A percentile compares a stretch with the other conserved stretches of the same genome.
These are phyloP conservation scores for Labia minor DNA, from an alignment of 2,888 invertebrate genomes.

Conservation along the genomic window DNA sequence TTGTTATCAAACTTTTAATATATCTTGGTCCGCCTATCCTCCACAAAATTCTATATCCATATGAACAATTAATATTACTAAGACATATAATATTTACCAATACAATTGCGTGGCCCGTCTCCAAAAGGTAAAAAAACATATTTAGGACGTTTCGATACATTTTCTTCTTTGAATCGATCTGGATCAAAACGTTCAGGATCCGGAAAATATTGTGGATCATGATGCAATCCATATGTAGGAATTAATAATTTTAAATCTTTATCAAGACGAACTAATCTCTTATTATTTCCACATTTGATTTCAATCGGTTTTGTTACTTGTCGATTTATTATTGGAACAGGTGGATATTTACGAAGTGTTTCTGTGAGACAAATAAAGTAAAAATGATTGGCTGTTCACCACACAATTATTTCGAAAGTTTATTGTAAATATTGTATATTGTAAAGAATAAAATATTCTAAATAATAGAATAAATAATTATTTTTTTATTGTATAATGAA, in stretches of 20 bases:
- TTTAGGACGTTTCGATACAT: slow-evolving; percentile 31
- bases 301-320: slow-evolving; percentile 30
- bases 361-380: slow-evolving; percentile 14
- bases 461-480: no score
- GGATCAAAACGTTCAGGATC: slow-evolving; percentile 38
- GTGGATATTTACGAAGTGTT: slow-evolving; percentile 17
- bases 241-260: slow-evolving; percentile 33
- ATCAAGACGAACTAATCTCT: slow-evolving; percentile 28
- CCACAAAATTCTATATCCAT: no score
- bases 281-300: slow-evolving; percentile 31
- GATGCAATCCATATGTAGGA: slow-evolving; percentile 34
- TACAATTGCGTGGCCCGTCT: slow-evolving; percentile 35
- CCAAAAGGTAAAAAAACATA: slow-evolving; percentile 35
- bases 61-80: no score
- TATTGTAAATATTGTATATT: no score
- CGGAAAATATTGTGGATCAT: slow-evolving; percentile 35
- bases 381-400: background rate
- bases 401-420: no score
- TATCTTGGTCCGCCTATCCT: no score
- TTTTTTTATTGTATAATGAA: no score
- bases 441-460: no score
- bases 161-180: slow-evolving; percentile 36
- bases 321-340: slow-evolving; percentile 29
- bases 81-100: slow-evolving; percentile 34
- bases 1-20: no score